Base-by-base conservation (phyloP, 2,888 invertebrate species). In the Temnothorax ravouxi region DNA sequence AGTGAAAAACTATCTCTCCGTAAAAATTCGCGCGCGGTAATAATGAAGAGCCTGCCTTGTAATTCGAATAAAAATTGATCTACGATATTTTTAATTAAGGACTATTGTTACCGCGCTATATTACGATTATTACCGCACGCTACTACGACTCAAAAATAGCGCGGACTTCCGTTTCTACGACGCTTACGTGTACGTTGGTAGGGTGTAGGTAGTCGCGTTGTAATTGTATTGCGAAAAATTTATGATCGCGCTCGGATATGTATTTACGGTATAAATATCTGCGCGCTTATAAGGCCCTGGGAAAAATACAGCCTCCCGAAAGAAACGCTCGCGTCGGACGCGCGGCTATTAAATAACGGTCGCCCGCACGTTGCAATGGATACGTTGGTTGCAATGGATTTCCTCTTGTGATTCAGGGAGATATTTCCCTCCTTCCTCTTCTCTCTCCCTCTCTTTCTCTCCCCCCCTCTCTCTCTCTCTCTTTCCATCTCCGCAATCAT, bases 191-290 rank as follows among this genome's bases (percentile, higher is more conserved):
- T 54, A n/a, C 38, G 8, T 76, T 52, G 64, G 52, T 25, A 13
- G 50, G 18, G n/a, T 59, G 44, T n/a, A 50, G 61, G 44, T 25
- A 50, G 61, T 54, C 47, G n/a, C 29, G 71, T 47, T 18, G 59
- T 80, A 80, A 80, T 80, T 80, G 72, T 72, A 80, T 72, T 47
- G 59, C 59, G 72, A 71, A 61, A 72, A 76, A 72, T 80, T 80
- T 80, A 80, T 72, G 72, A 72, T 80, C 71, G 38, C 79, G 15
- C 34, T 47, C 34, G 71, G 71, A 79, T 80, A 72, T 47, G 47
- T 61, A 80, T 80, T 72, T 80, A 72, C 72, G 79, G 47, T 59
- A 80, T 80, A 80, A 72, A 80, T 80, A 80, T 72, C 72, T 50
- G 21, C 13, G 59, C 59, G 79, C 79, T 80, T 80, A 80, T 80